These are phyloP conservation scores for Hoplodrina ambigua DNA, from an alignment of 2,888 invertebrate genomes.

Conservation along the genomic window DNA sequence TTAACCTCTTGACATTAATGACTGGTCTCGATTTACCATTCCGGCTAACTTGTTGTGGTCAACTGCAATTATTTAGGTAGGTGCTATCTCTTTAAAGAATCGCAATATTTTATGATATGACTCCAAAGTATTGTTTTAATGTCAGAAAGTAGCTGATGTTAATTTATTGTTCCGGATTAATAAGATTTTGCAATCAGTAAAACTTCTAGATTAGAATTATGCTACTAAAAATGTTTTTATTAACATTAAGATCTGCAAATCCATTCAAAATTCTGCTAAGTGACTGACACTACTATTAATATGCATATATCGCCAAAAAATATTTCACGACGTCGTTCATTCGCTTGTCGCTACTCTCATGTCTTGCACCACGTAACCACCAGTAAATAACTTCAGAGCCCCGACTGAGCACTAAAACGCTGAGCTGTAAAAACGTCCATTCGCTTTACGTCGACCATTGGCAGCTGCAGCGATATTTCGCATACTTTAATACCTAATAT, in stretches of 20 bases:
- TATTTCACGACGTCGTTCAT: background rate
- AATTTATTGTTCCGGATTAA: slow-evolving; percentile 3
- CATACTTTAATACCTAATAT: slow-evolving; percentile 64
- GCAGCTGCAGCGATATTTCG: slow-evolving; percentile 74
- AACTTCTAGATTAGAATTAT: background rate
- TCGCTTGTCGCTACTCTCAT: slow-evolving; percentile 15
- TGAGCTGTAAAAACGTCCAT: slow-evolving; percentile 78
- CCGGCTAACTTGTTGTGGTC: slow-evolving; percentile 47
- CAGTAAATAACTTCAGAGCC: slow-evolving; percentile 79
- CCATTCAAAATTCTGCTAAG: too few species aligned
- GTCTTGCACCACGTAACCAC: slow-evolving; percentile 53
- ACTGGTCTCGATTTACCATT: slow-evolving; percentile 40
- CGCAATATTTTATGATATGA: slow-evolving; percentile 25
- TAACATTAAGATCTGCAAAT: background rate
- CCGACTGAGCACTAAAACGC: slow-evolving; percentile 76
- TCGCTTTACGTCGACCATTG: slow-evolving; percentile 74
- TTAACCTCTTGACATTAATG: slow-evolving; percentile 62
- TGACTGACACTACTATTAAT: too few species aligned
- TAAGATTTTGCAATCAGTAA: background rate
- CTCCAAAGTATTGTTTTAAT: slow-evolving; percentile 9
- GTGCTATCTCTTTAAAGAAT: slow-evolving; percentile 29
- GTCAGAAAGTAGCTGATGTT: slow-evolving; percentile 11
- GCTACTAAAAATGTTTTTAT: too few species aligned
- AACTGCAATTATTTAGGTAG: slow-evolving; percentile 21
- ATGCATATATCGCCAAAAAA: background rate